Percentiles rank a stretch among this genome's conserved stretches.
These are phyloP conservation scores for Eupsittula cactorum DNA, from an alignment of 2,113 vertebrate species.

Conservation along the genomic window DNA sequence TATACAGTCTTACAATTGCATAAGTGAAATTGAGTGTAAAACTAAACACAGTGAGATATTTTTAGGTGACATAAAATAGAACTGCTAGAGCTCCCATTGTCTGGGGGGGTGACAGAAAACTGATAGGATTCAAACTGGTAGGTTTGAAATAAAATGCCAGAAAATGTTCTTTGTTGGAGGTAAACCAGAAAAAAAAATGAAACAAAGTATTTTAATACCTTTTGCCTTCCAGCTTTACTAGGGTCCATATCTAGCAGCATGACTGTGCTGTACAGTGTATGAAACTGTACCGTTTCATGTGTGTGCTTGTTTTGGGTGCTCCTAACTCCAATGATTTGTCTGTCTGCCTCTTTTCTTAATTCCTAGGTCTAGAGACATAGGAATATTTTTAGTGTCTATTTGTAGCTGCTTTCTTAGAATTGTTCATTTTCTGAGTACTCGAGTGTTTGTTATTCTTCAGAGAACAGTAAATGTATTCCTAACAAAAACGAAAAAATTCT, in stretches of 20 bases:
- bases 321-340: neutral
- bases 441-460: neutral
- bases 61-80: neutral
- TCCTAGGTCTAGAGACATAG: neutral
- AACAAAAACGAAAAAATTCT: neutral
- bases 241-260: neutral
- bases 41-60: neutral
- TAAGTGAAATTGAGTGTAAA: neutral
- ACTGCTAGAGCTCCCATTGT: neutral
- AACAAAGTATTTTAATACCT: neutral
- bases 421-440: neutral
- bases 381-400: neutral
- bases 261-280: rapidly evolving
- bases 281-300: neutral
- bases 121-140: neutral
- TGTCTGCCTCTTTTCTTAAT: neutral
- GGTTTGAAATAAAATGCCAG: neutral
- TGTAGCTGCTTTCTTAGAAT: neutral
- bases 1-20: neutral
- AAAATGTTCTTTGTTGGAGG: neutral
- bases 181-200: neutral
- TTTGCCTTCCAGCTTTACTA: neutral
- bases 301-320: neutral
- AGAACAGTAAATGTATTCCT: neutral
- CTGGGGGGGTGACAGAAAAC: neutral